These are phyloP conservation scores for Pangasius sanitwongsei DNA, from an alignment of 2,797 vertebrate species.

Conservation along the genomic window DNA sequence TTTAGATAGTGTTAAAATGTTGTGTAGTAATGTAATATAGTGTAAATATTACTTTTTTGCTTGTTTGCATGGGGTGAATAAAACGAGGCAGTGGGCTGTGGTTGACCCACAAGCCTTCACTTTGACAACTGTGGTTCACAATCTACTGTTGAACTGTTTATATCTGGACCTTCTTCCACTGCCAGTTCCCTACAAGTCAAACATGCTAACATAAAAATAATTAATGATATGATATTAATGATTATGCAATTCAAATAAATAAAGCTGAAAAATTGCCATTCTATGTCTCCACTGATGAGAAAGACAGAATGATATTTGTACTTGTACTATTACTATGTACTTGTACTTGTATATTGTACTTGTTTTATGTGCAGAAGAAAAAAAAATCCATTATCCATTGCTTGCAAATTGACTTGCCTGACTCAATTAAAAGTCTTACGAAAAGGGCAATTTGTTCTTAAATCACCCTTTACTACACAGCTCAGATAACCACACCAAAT, in stretches of 20 bases:
- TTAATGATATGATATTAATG: no score
- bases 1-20: not conserved
- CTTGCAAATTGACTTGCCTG: conserved; percentile 11
- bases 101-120: not conserved
- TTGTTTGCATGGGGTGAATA: not conserved
- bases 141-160: not conserved
- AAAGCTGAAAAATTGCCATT: not conserved
- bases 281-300: no score
- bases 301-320: no score
- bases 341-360: no score
- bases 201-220: not conserved
- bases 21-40: no score
- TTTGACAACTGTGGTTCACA: not conserved
- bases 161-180: not conserved
- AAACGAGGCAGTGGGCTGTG: not conserved
- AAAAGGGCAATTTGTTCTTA: conserved; percentile 5
- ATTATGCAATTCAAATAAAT: not conserved
- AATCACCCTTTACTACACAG: conserved; percentile 19
- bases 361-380: not conserved
- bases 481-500: conserved; percentile 14
- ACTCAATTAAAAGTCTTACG: not conserved
- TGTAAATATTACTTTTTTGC: no score
- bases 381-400: conserved; percentile 2
- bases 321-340: no score
- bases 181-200: not conserved